Base-by-base conservation (phyloP, 2,113 vertebrate genomes). In the Takifugu flavidus region DNA sequence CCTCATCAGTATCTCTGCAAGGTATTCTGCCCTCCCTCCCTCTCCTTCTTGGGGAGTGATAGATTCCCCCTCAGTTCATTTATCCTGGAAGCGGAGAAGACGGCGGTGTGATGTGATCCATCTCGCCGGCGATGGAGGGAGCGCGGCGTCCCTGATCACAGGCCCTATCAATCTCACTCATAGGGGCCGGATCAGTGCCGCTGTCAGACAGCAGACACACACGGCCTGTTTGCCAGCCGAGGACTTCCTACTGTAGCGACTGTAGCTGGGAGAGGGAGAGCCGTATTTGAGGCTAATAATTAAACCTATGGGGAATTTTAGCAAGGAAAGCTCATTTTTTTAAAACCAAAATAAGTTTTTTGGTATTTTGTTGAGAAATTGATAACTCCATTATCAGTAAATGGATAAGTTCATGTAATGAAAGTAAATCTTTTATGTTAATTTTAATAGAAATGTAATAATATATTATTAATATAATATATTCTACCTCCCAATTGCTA, bases 41-140 rank as follows among this genome's bases (percentile, higher is more conserved):
- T 70, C 70, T 67, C 61, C 77, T 74, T 80, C 81, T 75, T 67
- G 4, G 74, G 69, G 80, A 90, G 87, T 91, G 88, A 91, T 91
- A 88, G 88, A 91, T 91, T 89, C 85, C 85, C 87, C 70, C 80
- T 88, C 86, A 89, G 87, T 90, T 91, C 88, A 91, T 91, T 91
- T 90, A 90, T 91, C 87, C 85, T 88, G 85, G 86, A 90, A 91
- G 82, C 86, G 58, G 86, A 89, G 86, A 86, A 90, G 87, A 88
- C 83, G 82, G 77, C 66, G 47, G 81, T 83, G 86, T 89, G 87
- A 90, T 89, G 89, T 80, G 85, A 92, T 90, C 88, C 87, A 90
- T 92, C 90, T 92, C 88, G 64, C 79, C 74, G 79, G 80, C 87
- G 83, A 89, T 87, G 86, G 86, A 79, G 79, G 86, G 78, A 86